Conservation (phyloP, 2,113 vertebrate genomes). For the Microtus oregoni region DNA sequence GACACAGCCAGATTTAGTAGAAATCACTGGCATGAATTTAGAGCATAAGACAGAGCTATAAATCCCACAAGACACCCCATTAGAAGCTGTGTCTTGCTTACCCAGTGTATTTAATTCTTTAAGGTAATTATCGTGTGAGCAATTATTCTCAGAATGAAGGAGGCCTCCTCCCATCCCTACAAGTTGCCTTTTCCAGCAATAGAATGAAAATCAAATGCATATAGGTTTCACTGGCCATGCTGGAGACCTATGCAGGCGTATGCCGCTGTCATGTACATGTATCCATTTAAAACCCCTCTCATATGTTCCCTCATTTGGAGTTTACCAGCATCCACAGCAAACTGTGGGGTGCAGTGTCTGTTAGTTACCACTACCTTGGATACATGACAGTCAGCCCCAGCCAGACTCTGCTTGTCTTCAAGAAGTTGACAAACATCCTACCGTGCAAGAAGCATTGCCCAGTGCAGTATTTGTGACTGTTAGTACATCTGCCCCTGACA, state of each 20-base stretch:
- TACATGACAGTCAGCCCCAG: slow-evolving; percentile 92
- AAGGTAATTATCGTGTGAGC: slow-evolving; percentile 34
- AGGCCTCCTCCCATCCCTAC: neutral
- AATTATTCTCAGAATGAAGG: slow-evolving; percentile 51
- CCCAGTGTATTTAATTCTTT: slow-evolving; percentile 27
- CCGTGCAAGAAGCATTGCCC: slow-evolving; percentile 82
- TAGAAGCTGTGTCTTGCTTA: neutral
- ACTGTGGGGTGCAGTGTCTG: slow-evolving; percentile 90
- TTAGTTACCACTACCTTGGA: slow-evolving; percentile 91
- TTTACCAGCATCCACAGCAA: slow-evolving; percentile 91
- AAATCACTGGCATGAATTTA: slow-evolving; percentile 56
- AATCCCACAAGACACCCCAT: neutral
- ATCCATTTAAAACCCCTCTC: slow-evolving; percentile 67
- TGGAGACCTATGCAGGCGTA: slow-evolving; percentile 60
- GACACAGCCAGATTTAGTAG: slow-evolving; percentile 40
- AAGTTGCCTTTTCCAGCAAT: neutral
- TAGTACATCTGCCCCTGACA: slow-evolving; percentile 78
- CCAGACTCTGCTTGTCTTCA: slow-evolving; percentile 90
- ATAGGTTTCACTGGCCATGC: slow-evolving; percentile 77
- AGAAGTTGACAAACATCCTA: slow-evolving; percentile 83
- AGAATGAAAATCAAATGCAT: neutral
- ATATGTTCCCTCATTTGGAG: slow-evolving; percentile 85
- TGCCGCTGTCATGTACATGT: slow-evolving; percentile 57
- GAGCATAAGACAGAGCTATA: neutral
- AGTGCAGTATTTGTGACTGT: slow-evolving; percentile 83